These are phyloP conservation scores for mouse (Mus musculus) DNA, from an alignment of 2,113 vertebrate species.

Conservation along the genomic window GRCm39 chr8:65472501-65473000, in stretches of 20 bases:
- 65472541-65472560: not conserved
- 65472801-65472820: too few relatives aligned
- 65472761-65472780: not conserved
- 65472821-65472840: too few relatives aligned
- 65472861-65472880: too few relatives aligned
- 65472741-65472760: not conserved
- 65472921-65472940: too few relatives aligned
- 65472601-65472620: not conserved
- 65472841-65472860: too few relatives aligned
- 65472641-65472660: not conserved
- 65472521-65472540: not conserved
- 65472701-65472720: not conserved
- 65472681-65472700: not conserved
- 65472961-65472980: too few relatives aligned
- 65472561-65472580: not conserved
- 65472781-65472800: too few relatives aligned
- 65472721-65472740: not conserved
- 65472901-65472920: too few relatives aligned
- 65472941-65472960: too few relatives aligned
- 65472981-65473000: too few relatives aligned
- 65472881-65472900: too few relatives aligned
- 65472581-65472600: not conserved
- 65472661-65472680: not conserved
- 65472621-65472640: not conserved
- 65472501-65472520: not conserved